Conservation (phyloP, 2,113 vertebrate genomes). For the Tachycineta bicolor region DNA sequence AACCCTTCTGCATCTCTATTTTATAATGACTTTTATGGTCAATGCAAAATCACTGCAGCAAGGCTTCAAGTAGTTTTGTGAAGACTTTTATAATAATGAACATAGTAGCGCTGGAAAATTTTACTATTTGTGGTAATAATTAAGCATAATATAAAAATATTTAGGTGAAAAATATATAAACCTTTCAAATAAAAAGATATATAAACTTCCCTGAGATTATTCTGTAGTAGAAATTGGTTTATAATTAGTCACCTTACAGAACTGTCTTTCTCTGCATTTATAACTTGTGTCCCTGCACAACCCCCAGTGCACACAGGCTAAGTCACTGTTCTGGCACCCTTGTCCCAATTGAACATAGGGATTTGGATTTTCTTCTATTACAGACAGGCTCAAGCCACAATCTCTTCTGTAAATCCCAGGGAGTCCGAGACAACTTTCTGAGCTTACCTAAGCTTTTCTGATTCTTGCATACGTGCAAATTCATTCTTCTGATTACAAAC, state of each 20-base stretch:
- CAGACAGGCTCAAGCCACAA: background rate
- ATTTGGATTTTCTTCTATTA: background rate
- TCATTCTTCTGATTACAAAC: background rate
- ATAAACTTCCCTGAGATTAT: background rate
- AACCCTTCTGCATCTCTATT: background rate
- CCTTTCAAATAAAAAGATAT: background rate
- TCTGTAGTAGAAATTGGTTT: background rate
- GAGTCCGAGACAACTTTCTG: background rate
- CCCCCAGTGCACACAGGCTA: background rate
- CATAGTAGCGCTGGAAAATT: background rate
- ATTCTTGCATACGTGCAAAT: background rate
- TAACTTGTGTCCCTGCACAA: background rate
- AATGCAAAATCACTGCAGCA: background rate
- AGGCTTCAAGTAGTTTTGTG: background rate
- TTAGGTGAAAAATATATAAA: background rate
- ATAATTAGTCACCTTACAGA: background rate
- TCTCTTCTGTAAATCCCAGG: background rate
- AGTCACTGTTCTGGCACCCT: background rate
- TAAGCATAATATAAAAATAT: background rate
- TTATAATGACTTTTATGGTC: background rate
- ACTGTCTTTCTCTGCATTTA: background rate
- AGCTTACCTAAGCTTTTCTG: background rate
- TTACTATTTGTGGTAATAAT: background rate
- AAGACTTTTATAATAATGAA: background rate
- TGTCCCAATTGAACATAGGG: background rate